A percentile compares a stretch with the other conserved stretches of the same genome.
phyloP scores from a whole-genome alignment of 2,797 vertebrate genomes.

The Hyperoplus lanceolatus region DNA sequence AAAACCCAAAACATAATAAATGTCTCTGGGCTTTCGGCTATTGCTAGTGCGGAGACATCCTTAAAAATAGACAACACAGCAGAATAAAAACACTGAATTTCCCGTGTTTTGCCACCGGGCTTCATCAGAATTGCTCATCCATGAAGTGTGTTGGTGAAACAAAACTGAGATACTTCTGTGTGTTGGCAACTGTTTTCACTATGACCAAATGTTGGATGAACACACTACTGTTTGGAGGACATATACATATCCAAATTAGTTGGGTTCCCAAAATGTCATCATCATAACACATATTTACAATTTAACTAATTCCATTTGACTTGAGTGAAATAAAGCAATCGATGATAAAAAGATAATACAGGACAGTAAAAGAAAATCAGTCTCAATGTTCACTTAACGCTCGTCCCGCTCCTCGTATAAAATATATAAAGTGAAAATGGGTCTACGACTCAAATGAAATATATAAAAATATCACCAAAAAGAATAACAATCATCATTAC shows the following conservation, averaged over 20 bases:
- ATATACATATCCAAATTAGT: not conserved
- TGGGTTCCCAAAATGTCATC: not conserved
- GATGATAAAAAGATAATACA: not conserved
- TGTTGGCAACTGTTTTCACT: not conserved
- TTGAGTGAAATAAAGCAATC: conserved; percentile 1
- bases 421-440: too few species aligned
- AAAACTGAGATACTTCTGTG: not conserved
- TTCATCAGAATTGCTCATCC: conserved; percentile 5
- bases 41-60: too few species aligned
- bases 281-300: not conserved
- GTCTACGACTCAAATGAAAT: too few species aligned
- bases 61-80: not conserved
- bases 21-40: too few species aligned
- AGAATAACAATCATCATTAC: not conserved
- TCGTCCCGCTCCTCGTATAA: not conserved
- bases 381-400: not conserved
- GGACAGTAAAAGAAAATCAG: not conserved
- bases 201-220: not conserved
- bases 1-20: too few species aligned
- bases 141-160: conserved; percentile 2
- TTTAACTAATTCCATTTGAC: not conserved
- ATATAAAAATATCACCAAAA: not conserved
- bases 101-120: not conserved
- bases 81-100: not conserved
- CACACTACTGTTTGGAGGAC: not conserved